Percentiles rank a stretch among this genome's conserved stretches.
Conservation (phyloP, 2,113 vertebrate species). For the Corythaixoides concolor region DNA sequence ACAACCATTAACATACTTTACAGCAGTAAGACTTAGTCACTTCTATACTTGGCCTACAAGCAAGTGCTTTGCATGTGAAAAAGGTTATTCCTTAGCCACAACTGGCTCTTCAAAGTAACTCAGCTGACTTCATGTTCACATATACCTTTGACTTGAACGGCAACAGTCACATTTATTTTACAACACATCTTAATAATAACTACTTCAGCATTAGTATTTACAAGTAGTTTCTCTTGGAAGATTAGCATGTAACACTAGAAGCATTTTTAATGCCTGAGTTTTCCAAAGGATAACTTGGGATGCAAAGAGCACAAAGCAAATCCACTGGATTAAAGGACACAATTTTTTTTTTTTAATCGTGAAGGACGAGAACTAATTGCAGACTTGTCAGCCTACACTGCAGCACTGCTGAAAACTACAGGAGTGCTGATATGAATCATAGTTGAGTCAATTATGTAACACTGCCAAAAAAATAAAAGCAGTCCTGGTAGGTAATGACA, state of each 20-base stretch:
- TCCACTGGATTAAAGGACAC: neutral
- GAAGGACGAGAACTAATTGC: neutral
- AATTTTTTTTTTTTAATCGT: neutral
- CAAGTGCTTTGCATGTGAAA: neutral
- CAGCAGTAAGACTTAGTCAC: neutral
- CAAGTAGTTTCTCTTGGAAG: neutral
- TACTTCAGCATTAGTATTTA: neutral
- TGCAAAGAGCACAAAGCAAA: neutral
- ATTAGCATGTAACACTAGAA: neutral
- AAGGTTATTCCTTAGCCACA: neutral
- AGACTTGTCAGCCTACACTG: neutral
- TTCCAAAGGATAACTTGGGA: neutral
- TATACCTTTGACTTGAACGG: neutral
- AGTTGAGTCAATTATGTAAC: slow-evolving; percentile 14
- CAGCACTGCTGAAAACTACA: slow-evolving; percentile 6
- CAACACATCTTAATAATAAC: neutral
- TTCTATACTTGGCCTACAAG: neutral
- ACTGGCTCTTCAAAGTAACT: neutral
- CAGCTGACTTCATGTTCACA: neutral
- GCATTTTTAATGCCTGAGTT: neutral
- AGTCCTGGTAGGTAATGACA: neutral
- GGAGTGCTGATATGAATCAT: slow-evolving; percentile 33
- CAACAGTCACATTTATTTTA: neutral
- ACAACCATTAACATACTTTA: neutral
- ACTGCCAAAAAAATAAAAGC: slow-evolving; percentile 14